phyloP scores from a whole-genome alignment of 2,113 vertebrate genomes.

The Muntiacus reevesi region DNA sequence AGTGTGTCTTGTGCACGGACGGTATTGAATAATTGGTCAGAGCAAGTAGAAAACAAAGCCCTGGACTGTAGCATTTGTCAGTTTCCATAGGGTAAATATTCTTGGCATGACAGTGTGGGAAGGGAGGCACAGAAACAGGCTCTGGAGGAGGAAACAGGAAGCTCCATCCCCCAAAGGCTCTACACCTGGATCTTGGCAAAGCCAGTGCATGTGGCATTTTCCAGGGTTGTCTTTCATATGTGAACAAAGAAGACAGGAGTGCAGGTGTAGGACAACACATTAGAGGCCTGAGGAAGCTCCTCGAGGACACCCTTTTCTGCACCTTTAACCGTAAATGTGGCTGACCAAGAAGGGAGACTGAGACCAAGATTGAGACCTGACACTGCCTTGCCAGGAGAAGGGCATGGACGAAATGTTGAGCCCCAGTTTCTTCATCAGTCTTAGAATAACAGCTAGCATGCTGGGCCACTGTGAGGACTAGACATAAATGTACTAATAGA shows the following conservation, averaged over 20 bases:
- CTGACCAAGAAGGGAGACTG: background rate
- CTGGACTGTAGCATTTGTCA: background rate
- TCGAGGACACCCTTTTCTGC: background rate
- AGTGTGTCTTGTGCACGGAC: background rate
- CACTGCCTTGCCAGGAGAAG: background rate
- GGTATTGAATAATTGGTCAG: background rate
- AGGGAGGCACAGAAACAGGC: background rate
- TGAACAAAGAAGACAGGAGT: background rate
- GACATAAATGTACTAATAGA: fast-evolving
- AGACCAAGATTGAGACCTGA: background rate
- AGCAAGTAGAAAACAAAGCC: background rate
- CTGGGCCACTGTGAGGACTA: background rate
- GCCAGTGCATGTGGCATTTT: fast-evolving
- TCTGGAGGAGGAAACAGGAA: background rate
- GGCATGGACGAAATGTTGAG: too few species aligned
- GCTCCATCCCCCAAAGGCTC: background rate
- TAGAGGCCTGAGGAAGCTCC: background rate
- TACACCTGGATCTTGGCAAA: background rate
- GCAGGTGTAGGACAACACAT: background rate
- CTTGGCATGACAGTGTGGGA: fast-evolving
- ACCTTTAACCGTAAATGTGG: background rate
- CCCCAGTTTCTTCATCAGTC: background rate
- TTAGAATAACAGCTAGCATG: background rate
- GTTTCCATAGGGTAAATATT: background rate
- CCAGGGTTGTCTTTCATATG: background rate